These are phyloP conservation scores for Amitus sp. DNA, from an alignment of 2,888 invertebrate genomes.

Conservation along the genomic window DNA sequence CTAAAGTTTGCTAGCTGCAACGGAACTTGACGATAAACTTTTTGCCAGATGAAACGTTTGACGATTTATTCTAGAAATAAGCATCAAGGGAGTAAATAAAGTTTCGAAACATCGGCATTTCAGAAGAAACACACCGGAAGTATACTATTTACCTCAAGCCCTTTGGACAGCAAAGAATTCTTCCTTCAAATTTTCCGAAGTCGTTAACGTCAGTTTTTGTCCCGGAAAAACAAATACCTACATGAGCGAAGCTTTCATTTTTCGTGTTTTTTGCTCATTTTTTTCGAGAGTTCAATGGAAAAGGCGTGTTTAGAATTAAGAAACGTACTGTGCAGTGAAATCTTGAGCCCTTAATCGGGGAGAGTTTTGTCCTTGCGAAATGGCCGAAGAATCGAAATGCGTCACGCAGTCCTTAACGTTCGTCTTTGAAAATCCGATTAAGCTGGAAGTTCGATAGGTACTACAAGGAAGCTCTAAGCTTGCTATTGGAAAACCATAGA, in stretches of 20 bases:
- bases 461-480: conserved; percentile 11
- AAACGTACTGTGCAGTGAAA: not conserved
- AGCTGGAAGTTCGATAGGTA: conserved; percentile 12
- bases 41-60: not conserved
- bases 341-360: conserved; percentile 4
- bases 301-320: not conserved
- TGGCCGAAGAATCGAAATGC: conserved; percentile 9
- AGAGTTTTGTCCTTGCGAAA: conserved; percentile 2
- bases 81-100: not conserved
- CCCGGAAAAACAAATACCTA: not conserved
- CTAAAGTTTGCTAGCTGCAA: too few relatives aligned
- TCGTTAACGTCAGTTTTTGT: conserved; percentile 1
- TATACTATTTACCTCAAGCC: not conserved
- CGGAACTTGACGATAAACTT: too few relatives aligned
- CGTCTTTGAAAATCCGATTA: conserved; percentile 13
- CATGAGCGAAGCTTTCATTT: not conserved
- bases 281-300: too few relatives aligned
- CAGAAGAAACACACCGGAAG: not conserved
- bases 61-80: not conserved
- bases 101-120: not conserved
- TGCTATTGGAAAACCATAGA: conserved; percentile 13
- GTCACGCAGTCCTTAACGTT: conserved; percentile 12
- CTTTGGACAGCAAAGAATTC: not conserved
- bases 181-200: not conserved
- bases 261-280: too few relatives aligned